Base-by-base conservation (phyloP, 2,888 invertebrate species). In the Euspilapteryx auroguttella region DNA sequence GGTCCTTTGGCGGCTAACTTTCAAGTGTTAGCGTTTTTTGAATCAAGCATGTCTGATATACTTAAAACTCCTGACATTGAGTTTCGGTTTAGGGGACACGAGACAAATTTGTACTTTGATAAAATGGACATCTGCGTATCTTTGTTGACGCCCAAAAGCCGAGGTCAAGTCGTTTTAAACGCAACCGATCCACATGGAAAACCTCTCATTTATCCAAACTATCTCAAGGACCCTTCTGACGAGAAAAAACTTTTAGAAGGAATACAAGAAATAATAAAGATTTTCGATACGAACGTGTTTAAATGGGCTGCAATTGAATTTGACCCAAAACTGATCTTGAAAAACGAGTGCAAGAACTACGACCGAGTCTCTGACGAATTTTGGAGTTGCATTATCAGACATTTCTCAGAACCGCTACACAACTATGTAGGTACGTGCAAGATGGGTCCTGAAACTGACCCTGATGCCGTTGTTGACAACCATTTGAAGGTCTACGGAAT, bases 101-200 rank as follows among this genome's bases (percentile, higher is more conserved):
- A 71, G 31, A 73, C 75, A 9, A 69, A 71, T 31, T 69, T 75
- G 69, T 75, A 73, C 37, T 75, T 73, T 29, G 59, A 69, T 35
- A 61, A 46, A 37, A 59, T 75, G 15, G 69, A 73, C 30, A 51
- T 75, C 40, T 75, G 75, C 32, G 37, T 65, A 21, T 56, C 71
- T 2, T 39, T 75, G n/a, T 34, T 75, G 24, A 73, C 73, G 3
- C 75, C 75, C 4, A 62, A 54, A 42, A 75, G 75, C 35, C 52
- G 69, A 14, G 75, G 75, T 3, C 68, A 66, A 40, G 40, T 75
- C 3, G 43, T 75, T 9, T 34, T 75, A 22, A 73, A 75, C 29
- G 61, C 68, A 10, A 52, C 62, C 9, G 55, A 71, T 37, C 56
- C 68, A 10, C 57, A 55, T 38, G 75, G 73, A 6, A 54, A 58